A percentile compares a stretch with the other conserved stretches of the same genome.
Evolutionary conservation across 2,113 vertebrate species (phyloP).

Genomic region (Psilopogon haemacephalus): DNA sequence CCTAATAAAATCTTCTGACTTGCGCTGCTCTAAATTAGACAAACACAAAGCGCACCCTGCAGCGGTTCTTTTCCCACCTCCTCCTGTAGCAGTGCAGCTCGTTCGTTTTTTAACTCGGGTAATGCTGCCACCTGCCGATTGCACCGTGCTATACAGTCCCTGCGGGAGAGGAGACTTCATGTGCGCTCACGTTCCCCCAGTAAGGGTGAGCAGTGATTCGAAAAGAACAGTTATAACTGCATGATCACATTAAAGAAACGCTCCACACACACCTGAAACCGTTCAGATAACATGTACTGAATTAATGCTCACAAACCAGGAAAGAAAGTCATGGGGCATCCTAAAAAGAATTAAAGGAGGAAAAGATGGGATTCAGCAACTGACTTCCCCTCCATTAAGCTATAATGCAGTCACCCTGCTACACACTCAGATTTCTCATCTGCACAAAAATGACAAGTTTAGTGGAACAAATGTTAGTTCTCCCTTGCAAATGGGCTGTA

Average conservation of each 20-base stretch:
- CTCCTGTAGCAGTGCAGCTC: neutral
- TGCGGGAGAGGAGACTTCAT: neutral
- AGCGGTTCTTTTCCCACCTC: neutral
- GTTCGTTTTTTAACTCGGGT: neutral
- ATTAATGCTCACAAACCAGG: neutral
- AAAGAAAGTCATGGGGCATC: neutral
- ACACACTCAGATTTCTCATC: neutral
- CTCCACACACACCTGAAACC: neutral
- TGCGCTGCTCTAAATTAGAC: neutral
- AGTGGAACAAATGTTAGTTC: neutral
- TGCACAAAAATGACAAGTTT: neutral
- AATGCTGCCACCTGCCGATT: conserved; percentile 62
- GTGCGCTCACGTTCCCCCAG: fast-evolving
- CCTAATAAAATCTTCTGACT: neutral
- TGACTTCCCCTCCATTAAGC: neutral
- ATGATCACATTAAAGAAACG: neutral
- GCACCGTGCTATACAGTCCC: fast-evolving
- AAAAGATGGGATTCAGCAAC: neutral
- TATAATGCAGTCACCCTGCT: neutral
- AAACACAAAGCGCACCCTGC: conserved; percentile 29
- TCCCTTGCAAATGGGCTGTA: neutral
- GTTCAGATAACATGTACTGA: neutral
- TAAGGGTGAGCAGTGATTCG: neutral
- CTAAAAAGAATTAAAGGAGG: neutral
- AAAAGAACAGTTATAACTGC: neutral